phyloP scores from a whole-genome alignment of 2,888 invertebrate species.

The Tinea trinotella region DNA sequence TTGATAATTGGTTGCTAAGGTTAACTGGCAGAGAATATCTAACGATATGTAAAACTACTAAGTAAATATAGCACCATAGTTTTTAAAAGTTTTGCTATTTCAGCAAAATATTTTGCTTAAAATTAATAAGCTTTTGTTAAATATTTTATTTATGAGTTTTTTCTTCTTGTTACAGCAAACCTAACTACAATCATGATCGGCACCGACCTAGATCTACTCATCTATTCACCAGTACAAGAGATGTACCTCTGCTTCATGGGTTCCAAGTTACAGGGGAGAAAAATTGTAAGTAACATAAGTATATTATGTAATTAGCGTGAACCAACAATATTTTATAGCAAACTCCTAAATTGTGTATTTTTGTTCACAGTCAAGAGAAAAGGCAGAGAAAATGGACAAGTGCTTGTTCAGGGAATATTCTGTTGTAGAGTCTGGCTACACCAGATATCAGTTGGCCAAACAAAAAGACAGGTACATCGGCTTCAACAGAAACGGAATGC shows the following conservation, averaged over 20 bases:
- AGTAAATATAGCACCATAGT: too few species aligned
- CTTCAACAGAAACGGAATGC: constrained; percentile 74
- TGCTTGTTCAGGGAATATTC: constrained; percentile 78
- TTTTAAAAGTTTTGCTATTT: too few species aligned
- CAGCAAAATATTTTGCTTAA: too few species aligned
- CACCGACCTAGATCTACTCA: constrained; percentile 72
- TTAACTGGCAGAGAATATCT: too few species aligned
- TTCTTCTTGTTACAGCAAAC: constrained; percentile 73
- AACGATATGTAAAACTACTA: too few species aligned
- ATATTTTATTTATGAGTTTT: not conserved
- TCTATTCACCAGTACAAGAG: constrained; percentile 79
- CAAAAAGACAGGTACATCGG: constrained; percentile 74
- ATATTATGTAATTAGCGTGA: not conserved
- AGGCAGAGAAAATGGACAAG: constrained; percentile 72
- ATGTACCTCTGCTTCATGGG: constrained; percentile 84
- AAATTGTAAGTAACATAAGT: constrained; percentile 54
- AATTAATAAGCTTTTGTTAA: too few species aligned
- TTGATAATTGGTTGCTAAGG: too few species aligned
- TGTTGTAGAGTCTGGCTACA: constrained; percentile 71
- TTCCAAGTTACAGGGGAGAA: constrained; percentile 81
- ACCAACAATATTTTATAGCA: not conserved
- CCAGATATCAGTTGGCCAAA: constrained; percentile 74
- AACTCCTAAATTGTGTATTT: not conserved
- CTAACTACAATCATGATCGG: constrained; percentile 76
- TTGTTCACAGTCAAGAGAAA: constrained; percentile 56